Conservation (phyloP, 2,797 vertebrate genomes). For the Pantherophis alleghaniensis region DNA sequence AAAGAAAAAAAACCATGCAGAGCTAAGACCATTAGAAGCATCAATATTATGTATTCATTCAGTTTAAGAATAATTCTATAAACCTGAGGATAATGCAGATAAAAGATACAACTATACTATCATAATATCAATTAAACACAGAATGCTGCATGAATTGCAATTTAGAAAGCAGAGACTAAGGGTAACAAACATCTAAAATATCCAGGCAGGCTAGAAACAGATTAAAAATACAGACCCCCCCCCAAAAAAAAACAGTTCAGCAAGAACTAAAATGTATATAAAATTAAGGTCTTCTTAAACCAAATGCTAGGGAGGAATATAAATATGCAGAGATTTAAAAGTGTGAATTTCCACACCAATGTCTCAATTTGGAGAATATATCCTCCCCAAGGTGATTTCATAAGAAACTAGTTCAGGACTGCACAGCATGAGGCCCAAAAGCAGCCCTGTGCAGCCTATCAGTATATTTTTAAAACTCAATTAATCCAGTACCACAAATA, state of each 20-base stretch:
- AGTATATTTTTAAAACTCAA: not conserved
- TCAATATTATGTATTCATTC: not conserved
- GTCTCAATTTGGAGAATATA: not conserved
- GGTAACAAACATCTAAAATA: not conserved
- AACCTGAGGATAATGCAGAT: not conserved
- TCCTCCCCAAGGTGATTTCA: not conserved
- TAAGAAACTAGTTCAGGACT: not conserved
- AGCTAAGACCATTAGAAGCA: not conserved
- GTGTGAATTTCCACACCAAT: not conserved
- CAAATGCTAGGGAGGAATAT: not conserved
- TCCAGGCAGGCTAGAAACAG: not conserved
- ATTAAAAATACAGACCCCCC: not conserved
- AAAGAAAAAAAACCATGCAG: not conserved
- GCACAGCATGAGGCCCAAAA: not conserved
- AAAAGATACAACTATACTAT: not conserved
- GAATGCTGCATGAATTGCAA: not conserved
- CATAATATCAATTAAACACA: not conserved
- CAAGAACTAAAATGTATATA: not conserved
- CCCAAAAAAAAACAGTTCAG: not conserved
- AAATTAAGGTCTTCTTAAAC: not conserved
- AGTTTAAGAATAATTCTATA: not conserved
- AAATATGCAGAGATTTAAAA: not conserved
- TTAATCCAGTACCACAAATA: not conserved
- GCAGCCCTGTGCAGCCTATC: not conserved
- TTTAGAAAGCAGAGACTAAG: not conserved